Base-by-base conservation (phyloP, 2,113 vertebrate genomes). In the Ochotona princeps region DNA sequence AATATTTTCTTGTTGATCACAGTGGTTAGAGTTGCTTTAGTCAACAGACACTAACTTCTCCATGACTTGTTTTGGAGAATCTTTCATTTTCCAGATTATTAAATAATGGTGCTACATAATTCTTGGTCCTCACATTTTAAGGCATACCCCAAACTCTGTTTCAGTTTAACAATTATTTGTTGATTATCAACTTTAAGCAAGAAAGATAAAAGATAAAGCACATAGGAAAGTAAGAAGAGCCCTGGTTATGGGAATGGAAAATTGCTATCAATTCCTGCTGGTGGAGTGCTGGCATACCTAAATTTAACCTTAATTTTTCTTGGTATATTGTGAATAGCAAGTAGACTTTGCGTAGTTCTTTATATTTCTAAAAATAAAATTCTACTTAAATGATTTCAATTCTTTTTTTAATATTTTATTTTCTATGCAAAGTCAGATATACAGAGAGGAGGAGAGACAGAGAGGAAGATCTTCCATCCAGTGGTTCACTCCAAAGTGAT, bases 101-200 rank as follows among this genome's bases (percentile, higher is more conserved):
- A 91, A 81, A 96, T 12, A 81, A n/a, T 2, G 5, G 9, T 75
- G 8, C 10, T 57, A 0, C 28, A 14, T n/a, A 28, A 14, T 79
- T 63, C 35, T 73, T 35, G 18, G 30, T 60, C 12, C 23, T 67
- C 88, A 47, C 8, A 51, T 25, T 23, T 86, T 61, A 3, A 78
- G 12, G 18, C 28, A 83, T 89, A 25, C 7, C 63, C 81, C 93
- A 63, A 47, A 4, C 9, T 93, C 67, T 83, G 82, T 28, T 79
- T 86, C 69, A 74, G 28, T 74, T 74, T 89, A 93, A 78, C 21
- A 72, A 32, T 49, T 25, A 47, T 66, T 65, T 94, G 32, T 84
- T 38, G 28, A 76, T 0, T 81, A 67, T 78, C 9, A 63, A 63
- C 63, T 63, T 0, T 38, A 82, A 72, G 35, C 2, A 75, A 72